Conservation (phyloP, 2,888 invertebrate genomes). For the Bimastos eiseni region DNA sequence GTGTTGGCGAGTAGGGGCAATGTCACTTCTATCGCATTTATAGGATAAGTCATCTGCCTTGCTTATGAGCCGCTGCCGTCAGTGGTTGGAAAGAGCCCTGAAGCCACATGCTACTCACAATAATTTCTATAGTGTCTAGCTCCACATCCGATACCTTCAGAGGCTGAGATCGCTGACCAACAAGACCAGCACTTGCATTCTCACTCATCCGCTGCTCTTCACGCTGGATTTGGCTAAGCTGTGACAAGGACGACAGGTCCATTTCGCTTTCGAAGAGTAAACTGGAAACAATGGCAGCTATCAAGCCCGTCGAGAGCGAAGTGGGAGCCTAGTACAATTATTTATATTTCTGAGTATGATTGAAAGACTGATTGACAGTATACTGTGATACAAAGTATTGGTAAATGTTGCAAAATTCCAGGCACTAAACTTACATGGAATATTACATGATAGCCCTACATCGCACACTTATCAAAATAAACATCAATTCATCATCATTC, state of each 20-base stretch:
- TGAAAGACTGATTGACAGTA: no score
- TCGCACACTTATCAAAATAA: no score
- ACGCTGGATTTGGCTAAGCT: neutral
- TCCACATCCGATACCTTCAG: neutral
- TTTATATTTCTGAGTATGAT: no score
- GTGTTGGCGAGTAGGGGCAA: no score
- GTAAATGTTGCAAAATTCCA: no score
- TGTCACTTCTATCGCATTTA: no score
- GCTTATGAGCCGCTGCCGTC: neutral
- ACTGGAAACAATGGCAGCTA: neutral
- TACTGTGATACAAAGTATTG: no score
- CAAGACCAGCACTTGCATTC: neutral
- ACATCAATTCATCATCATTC: no score
- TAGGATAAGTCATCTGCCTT: neutral
- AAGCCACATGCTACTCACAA: neutral
- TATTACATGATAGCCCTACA: no score
- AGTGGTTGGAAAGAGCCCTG: neutral
- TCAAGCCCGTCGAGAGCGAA: no score
- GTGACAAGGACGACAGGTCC: neutral
- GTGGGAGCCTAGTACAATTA: no score
- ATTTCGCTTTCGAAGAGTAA: neutral
- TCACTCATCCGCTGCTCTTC: neutral
- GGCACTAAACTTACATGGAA: no score
- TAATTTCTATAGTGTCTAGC: neutral
- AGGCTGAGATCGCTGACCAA: neutral